phyloP scores from a whole-genome alignment of 2,797 vertebrate species.

The Myotis findleyi region DNA sequence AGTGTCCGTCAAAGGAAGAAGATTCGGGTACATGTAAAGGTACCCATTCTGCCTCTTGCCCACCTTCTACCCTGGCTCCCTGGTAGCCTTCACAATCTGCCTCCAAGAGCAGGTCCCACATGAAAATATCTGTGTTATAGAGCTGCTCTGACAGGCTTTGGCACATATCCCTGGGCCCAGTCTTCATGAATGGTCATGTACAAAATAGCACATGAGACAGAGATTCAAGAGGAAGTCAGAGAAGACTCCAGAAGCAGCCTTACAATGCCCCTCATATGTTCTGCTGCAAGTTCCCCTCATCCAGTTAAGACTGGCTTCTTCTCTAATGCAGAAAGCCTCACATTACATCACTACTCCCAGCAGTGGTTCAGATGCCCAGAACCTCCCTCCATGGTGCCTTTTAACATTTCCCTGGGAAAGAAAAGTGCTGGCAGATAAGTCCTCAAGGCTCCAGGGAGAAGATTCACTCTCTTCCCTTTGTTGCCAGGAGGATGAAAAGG shows the following conservation, averaged over 20 bases:
- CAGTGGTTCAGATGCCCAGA: background rate
- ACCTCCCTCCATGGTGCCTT: background rate
- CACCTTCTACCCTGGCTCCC: constrained; percentile 38
- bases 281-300: background rate
- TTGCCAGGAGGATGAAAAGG: background rate
- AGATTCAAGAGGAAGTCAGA: background rate
- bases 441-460: background rate
- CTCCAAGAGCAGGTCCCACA: constrained; percentile 85
- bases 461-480: background rate
- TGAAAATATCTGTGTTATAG: constrained; percentile 8
- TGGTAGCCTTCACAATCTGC: background rate
- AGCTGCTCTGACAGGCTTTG: background rate
- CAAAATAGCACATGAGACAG: background rate
- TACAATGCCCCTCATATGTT: accelerated
- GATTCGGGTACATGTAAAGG: constrained; percentile 95
- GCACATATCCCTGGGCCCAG: background rate
- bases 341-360: background rate
- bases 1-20: constrained; percentile 94
- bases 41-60: constrained; percentile 84
- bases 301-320: background rate
- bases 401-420: background rate
- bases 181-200: background rate
- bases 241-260: background rate
- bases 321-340: background rate
- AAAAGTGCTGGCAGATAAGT: background rate